Percentiles rank a stretch among this genome's conserved stretches.
These are phyloP conservation scores for Neoitamus cyanurus DNA, from an alignment of 2,888 invertebrate species.

Conservation along the genomic window DNA sequence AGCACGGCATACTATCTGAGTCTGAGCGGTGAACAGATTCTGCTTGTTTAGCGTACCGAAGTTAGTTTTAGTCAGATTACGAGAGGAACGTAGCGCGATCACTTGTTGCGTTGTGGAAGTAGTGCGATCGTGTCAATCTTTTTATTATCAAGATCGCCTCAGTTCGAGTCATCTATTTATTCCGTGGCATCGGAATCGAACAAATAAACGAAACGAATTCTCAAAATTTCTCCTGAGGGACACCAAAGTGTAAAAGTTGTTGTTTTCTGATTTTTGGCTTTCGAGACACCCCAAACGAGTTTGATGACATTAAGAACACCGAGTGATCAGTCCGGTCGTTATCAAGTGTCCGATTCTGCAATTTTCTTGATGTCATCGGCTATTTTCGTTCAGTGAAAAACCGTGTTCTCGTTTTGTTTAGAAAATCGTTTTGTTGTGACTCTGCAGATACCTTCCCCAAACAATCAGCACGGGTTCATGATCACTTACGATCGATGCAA, in stretches of 20 bases:
- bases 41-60: conserved; percentile 14
- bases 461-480: not conserved
- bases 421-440: not conserved
- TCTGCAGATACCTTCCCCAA: not conserved
- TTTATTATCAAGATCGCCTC: conserved; percentile 17
- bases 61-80: conserved; percentile 43
- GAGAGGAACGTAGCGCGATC: conserved; percentile 42
- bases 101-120: conserved; percentile 27
- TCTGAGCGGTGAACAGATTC: conserved; percentile 14
- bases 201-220: not conserved
- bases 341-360: conserved; percentile 22
- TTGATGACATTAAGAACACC: conserved; percentile 13
- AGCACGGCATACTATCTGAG: conserved; percentile 25
- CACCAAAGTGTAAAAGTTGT: not conserved
- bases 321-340: conserved; percentile 22
- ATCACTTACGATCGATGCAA: not conserved
- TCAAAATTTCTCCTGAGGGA: not conserved
- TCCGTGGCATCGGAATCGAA: not conserved
- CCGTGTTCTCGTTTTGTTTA: conserved; percentile 1
- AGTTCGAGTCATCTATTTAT: conserved; percentile 19
- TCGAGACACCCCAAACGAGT: not conserved
- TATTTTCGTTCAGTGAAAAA: conserved; percentile 28
- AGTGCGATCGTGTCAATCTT: conserved; percentile 15
- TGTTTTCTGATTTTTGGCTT: not conserved
- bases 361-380: conserved; percentile 40